phyloP scores from a whole-genome alignment of 2,888 invertebrate genomes.

The Cylindroiulus punctatus region DNA sequence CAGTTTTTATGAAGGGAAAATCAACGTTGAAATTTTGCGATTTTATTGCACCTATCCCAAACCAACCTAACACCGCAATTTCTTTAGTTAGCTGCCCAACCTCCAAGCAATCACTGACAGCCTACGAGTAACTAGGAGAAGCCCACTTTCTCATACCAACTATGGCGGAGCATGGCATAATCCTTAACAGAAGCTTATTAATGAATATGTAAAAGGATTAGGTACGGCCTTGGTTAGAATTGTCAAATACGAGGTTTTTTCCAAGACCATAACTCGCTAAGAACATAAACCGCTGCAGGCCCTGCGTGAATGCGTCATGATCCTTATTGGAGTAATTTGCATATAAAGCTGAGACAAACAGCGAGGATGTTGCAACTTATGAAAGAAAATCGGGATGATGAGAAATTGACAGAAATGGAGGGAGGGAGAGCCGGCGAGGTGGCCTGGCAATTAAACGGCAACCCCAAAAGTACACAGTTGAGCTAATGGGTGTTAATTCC shows the following conservation, averaged over 20 bases:
- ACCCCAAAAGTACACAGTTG: conserved; percentile 45
- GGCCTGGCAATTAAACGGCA: neutral
- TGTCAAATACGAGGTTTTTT: neutral
- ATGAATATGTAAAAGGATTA: neutral
- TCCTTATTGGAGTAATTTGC: neutral
- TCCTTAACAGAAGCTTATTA: too few species aligned
- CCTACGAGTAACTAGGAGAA: too few species aligned
- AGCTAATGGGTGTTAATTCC: conserved; percentile 45
- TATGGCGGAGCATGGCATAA: too few species aligned
- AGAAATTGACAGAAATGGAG: conserved; percentile 13
- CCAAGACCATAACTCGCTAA: neutral
- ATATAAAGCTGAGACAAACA: neutral
- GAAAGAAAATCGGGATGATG: conserved; percentile 20
- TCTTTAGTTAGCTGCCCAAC: too few species aligned
- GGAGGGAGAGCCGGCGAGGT: conserved; percentile 23
- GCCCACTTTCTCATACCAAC: too few species aligned
- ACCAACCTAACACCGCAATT: too few species aligned
- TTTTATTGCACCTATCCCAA: too few species aligned
- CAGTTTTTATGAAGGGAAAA: too few species aligned
- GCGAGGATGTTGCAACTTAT: neutral
- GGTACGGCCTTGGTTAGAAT: too few species aligned
- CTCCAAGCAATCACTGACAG: too few species aligned
- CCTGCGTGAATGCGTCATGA: neutral
- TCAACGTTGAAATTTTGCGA: too few species aligned
- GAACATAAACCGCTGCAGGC: neutral